Evolutionary conservation across 2,113 vertebrate species (phyloP).

Genomic region (Origma solitaria): DNA sequence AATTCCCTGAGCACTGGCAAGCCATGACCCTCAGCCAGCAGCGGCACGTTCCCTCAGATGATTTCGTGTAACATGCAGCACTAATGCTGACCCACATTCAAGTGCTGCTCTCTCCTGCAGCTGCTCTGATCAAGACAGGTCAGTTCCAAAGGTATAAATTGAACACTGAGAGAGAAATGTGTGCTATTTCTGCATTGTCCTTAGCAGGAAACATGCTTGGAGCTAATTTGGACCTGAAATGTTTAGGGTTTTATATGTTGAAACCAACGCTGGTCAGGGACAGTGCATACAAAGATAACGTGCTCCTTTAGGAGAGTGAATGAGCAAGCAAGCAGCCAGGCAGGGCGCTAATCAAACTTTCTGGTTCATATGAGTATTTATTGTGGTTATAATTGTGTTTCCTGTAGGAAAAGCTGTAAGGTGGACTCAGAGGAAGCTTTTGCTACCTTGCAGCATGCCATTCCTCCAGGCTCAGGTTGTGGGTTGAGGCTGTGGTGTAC

Average conservation of each 20-base stretch:
- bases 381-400: not conserved
- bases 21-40: not conserved
- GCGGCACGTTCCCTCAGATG: not conserved
- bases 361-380: not conserved
- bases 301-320: rapidly evolving
- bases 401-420: not conserved
- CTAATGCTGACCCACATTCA: not conserved
- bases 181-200: not conserved
- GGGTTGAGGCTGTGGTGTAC: not conserved
- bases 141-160: not conserved
- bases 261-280: not conserved
- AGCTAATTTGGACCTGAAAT: not conserved
- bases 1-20: not conserved
- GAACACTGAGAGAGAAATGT: not conserved
- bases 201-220: not conserved
- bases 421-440: not conserved
- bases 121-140: not conserved
- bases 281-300: not conserved
- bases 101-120: not conserved
- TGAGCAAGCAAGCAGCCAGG: not conserved
- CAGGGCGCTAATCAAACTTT: not conserved
- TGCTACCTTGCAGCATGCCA: not conserved
- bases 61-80: not conserved
- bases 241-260: not conserved
- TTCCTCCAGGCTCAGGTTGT: not conserved